phyloP scores from a whole-genome alignment of 1,140 invertebrate genomes.

The Philotrypesis tridentata region DNA sequence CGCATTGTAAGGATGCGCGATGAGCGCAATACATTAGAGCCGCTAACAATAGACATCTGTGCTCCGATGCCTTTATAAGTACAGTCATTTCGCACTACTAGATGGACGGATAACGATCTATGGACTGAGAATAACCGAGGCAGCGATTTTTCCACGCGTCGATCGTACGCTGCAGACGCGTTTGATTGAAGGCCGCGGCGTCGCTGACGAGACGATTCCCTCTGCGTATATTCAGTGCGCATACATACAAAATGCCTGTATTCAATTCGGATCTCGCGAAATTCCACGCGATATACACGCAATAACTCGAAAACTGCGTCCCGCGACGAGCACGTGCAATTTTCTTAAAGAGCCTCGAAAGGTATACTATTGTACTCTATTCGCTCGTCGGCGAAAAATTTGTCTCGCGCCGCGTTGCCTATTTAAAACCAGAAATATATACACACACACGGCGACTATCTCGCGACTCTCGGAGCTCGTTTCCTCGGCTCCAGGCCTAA shows the following conservation, averaged over 20 bases:
- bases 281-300: no score
- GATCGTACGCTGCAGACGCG: background rate
- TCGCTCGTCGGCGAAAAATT: background rate
- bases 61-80: background rate
- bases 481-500: background rate
- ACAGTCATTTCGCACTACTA: background rate
- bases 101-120: background rate
- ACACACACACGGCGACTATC: background rate
- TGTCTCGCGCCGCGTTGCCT: background rate
- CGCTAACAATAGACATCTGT: background rate
- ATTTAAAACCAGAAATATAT: background rate
- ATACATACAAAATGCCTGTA: no score
- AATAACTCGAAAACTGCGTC: no score
- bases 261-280: no score
- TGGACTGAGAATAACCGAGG: background rate
- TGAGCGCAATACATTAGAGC: background rate
- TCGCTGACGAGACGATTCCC: no score
- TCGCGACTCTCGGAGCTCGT: background rate
- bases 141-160: background rate
- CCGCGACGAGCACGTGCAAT: no score
- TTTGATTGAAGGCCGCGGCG: slow-evolving; percentile 10
- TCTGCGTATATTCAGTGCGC: no score
- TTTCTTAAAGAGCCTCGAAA: no score
- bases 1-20: background rate
- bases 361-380: no score